Evolutionary conservation across 2,888 invertebrate species (phyloP).

Genomic region (Cinara cedri): DNA sequence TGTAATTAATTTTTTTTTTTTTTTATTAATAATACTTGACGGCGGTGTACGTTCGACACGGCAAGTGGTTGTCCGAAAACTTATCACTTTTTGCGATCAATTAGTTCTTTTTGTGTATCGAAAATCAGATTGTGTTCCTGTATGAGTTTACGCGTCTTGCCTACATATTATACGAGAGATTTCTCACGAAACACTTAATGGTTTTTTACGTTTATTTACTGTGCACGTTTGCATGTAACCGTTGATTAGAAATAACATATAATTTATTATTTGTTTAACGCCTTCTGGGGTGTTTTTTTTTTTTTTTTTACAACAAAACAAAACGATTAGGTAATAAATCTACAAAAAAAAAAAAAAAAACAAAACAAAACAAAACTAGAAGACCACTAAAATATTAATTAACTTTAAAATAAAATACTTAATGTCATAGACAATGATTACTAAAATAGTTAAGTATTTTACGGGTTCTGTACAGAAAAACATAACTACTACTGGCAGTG

Average conservation of each 20-base stretch:
- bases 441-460: too few relatives aligned
- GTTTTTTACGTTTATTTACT: not conserved
- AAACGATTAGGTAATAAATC: conserved; percentile 7
- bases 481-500: too few relatives aligned
- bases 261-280: not conserved
- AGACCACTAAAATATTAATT: too few relatives aligned
- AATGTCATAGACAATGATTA: too few relatives aligned
- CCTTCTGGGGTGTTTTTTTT: too few relatives aligned
- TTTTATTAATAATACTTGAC: conserved; percentile 14
- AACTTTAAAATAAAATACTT: too few relatives aligned
- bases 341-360: too few relatives aligned
- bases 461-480: too few relatives aligned
- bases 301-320: not conserved
- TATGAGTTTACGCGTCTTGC: conserved; percentile 3
- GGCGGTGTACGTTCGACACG: conserved; percentile 1
- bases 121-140: conserved; percentile 17
- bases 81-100: conserved; percentile 22
- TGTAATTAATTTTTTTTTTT: conserved; percentile 10
- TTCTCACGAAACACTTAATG: not conserved
- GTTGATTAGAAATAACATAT: too few relatives aligned
- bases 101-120: not conserved
- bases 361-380: too few relatives aligned
- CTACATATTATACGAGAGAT: too few relatives aligned
- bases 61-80: not conserved
- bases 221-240: too few relatives aligned